These are phyloP conservation scores for Danio rerio DNA, from an alignment of 2,113 vertebrate genomes.

Conservation along the genomic window GRCz12tu NC_133183.1:21320001-21320500, in stretches of 20 bases:
- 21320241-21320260: slow-evolving; percentile 69
- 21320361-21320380: slow-evolving; percentile 27
- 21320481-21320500: background rate
- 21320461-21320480: slow-evolving; percentile 6
- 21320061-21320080: slow-evolving; percentile 26
- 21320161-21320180: slow-evolving; percentile 7
- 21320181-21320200: slow-evolving; percentile 76
- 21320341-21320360: slow-evolving; percentile 6
- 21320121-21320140: background rate
- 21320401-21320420: slow-evolving; percentile 28
- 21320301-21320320: slow-evolving; percentile 17
- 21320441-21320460: background rate
- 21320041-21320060: slow-evolving; percentile 50
- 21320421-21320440: background rate
- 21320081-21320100: slow-evolving; percentile 28
- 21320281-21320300: slow-evolving; percentile 24
- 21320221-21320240: slow-evolving; percentile 57
- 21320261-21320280: slow-evolving; percentile 41
- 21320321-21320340: slow-evolving; percentile 4
- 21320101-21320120: slow-evolving; percentile 44
- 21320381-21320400: slow-evolving; percentile 34
- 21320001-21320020: slow-evolving; percentile 61
- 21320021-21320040: slow-evolving; percentile 58
- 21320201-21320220: slow-evolving; percentile 61
- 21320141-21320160: background rate